These are phyloP conservation scores for Leguminivora glycinivorella DNA, from an alignment of 1,140 invertebrate species.

Conservation along the genomic window DNA sequence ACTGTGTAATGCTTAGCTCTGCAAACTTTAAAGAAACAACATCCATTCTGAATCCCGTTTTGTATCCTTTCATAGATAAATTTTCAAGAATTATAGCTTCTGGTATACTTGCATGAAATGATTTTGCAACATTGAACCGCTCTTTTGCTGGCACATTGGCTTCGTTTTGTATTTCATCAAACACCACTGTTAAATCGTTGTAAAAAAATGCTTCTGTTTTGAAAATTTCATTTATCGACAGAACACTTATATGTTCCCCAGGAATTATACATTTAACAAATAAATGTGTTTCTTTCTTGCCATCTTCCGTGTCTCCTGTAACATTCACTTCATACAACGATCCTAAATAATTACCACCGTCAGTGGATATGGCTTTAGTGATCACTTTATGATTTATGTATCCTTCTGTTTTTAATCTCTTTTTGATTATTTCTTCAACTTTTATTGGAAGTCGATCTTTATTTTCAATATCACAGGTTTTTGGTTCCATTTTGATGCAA, in stretches of 20 bases:
- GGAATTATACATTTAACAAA: conserved; percentile 12
- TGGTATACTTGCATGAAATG: conserved; percentile 32
- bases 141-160: conserved; percentile 36
- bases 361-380: conserved; percentile 31
- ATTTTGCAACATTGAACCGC: not conserved
- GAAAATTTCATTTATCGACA: not conserved
- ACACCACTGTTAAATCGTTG: conserved; percentile 9
- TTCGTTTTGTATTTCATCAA: conserved; percentile 38
- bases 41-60: conserved; percentile 38
- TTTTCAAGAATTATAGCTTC: conserved; percentile 45
- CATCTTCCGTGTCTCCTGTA: conserved; percentile 31
- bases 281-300: conserved; percentile 36
- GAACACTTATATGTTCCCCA: not conserved
- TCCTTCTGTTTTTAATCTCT: conserved; percentile 44
- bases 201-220: not conserved
- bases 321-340: conserved; percentile 37
- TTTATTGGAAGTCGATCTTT: conserved; percentile 28
- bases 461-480: not conserved
- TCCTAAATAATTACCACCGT: conserved; percentile 40
- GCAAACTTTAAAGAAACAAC: conserved; percentile 41
- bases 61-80: conserved; percentile 37
- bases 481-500: not conserved
- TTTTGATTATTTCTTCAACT: conserved; percentile 28
- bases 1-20: conserved; percentile 37
- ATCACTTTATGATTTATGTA: conserved; percentile 37